A percentile compares a stretch with the other conserved stretches of the same genome.
Evolutionary conservation across 1,140 invertebrate species (phyloP).

Genomic region (Phenacoccus solenopsis): DNA sequence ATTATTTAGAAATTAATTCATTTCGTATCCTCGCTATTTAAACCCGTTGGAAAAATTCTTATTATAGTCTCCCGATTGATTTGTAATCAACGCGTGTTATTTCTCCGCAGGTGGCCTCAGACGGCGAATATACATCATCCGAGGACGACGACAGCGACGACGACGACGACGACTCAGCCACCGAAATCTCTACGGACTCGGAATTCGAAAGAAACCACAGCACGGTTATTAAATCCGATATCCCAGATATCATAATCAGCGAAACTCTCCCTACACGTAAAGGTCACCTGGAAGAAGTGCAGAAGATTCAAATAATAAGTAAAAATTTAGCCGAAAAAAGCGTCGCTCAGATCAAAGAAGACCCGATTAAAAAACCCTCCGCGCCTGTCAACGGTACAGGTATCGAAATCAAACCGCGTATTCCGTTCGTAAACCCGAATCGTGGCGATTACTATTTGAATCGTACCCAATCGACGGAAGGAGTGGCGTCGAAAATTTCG

Average conservation of each 20-base stretch:
- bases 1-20: too few relatives aligned
- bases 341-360: background rate
- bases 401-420: constrained; percentile 28
- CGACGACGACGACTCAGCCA: constrained; percentile 61
- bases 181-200: constrained; percentile 81
- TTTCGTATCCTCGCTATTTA: too few relatives aligned
- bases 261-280: constrained; percentile 49
- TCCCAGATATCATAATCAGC: constrained; percentile 50
- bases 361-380: background rate
- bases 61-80: too few relatives aligned
- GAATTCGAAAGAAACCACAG: constrained; percentile 73
- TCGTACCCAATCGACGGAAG: constrained; percentile 68
- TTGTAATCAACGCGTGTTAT: background rate
- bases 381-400: background rate
- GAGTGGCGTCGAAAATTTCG: constrained; percentile 70
- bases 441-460: constrained; percentile 60
- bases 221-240: constrained; percentile 46
- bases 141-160: constrained; percentile 42
- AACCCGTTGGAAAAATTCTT: too few relatives aligned
- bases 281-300: constrained; percentile 24
- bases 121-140: constrained; percentile 34
- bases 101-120: constrained; percentile 50
- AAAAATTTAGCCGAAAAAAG: constrained; percentile 21
- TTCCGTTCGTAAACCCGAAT: constrained; percentile 39
- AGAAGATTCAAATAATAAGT: constrained; percentile 23